These are phyloP conservation scores for Epinephelus moara DNA, from an alignment of 2,113 vertebrate genomes.

Conservation along the genomic window DNA sequence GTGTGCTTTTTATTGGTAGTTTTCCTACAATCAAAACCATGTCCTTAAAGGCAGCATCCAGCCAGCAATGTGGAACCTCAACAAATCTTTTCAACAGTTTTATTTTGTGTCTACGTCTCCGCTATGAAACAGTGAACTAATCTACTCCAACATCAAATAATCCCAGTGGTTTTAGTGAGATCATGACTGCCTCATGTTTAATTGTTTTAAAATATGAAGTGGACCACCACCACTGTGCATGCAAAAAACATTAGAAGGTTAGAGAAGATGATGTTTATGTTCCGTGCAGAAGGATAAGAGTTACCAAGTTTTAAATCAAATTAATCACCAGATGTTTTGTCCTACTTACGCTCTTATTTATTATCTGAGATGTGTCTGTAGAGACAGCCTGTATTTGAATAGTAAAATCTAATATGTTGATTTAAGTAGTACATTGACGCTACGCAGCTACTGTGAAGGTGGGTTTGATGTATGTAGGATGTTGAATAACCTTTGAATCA, in stretches of 20 bases:
- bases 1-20: conserved; percentile 85
- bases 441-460: background rate
- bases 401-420: background rate
- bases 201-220: conserved; percentile 21
- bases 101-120: conserved; percentile 34
- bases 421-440: background rate
- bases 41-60: conserved; percentile 73
- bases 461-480: conserved; percentile 19
- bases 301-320: background rate
- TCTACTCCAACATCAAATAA: conserved; percentile 8
- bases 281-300: background rate
- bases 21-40: conserved; percentile 80
- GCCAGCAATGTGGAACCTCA: conserved; percentile 60
- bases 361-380: background rate
- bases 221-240: background rate
- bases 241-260: background rate
- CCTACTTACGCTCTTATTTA: background rate
- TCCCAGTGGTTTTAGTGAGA: conserved; percentile 13
- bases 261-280: background rate
- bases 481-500: conserved; percentile 31
- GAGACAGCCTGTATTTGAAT: background rate
- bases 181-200: conserved; percentile 8
- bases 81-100: conserved; percentile 69
- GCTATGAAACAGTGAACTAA: conserved; percentile 20
- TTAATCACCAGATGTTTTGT: background rate